Conservation (phyloP, 2,888 invertebrate genomes). For the Galeopsomyia nigrocyanea region DNA sequence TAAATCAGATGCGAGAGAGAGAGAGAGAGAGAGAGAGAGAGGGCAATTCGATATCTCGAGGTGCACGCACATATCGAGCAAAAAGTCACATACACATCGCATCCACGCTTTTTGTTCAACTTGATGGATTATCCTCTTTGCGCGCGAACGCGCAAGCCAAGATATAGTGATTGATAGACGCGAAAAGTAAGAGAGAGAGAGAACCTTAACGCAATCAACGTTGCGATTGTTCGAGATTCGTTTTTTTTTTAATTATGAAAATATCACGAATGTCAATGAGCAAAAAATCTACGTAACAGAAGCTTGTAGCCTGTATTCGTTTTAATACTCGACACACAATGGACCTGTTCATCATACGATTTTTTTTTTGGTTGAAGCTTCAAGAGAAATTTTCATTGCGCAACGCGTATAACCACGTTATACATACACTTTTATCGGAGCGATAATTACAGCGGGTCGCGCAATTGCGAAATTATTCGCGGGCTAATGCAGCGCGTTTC, state of each 20-base stretch:
- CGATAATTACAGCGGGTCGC: neutral
- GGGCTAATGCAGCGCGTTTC: constrained; percentile 8
- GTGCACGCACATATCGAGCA: constrained; percentile 1
- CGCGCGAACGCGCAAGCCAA: no score
- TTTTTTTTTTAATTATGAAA: no score
- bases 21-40: neutral
- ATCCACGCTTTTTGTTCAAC: no score
- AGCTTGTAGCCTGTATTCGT: neutral
- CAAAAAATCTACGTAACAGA: neutral
- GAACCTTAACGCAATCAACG: neutral
- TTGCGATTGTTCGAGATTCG: neutral
- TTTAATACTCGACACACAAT: neutral
- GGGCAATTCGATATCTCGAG: constrained; percentile 26
- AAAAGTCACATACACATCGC: neutral
- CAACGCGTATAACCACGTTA: no score
- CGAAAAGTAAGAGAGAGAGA: no score
- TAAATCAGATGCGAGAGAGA: constrained; percentile 28
- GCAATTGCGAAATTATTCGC: constrained; percentile 1
- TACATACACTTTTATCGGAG: neutral
- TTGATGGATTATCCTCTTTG: no score
- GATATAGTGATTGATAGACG: neutral
- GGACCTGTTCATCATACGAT: neutral
- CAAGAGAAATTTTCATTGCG: neutral
- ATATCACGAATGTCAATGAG: no score
- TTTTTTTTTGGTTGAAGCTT: neutral